phyloP scores from a whole-genome alignment of 1,140 invertebrate species.

The Homarus americanus region DNA sequence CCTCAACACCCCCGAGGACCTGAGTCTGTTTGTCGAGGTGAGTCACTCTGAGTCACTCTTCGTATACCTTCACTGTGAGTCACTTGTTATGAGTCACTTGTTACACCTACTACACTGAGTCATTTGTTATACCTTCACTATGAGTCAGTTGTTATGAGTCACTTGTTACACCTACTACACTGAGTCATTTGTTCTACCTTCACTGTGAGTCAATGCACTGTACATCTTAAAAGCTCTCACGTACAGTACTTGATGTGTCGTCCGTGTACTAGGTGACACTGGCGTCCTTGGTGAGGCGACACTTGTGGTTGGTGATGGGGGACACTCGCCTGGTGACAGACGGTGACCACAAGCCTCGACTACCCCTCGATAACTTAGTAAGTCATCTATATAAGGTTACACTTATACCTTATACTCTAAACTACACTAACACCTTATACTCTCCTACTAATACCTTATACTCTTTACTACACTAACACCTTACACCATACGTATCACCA shows the following conservation, averaged over 20 bases:
- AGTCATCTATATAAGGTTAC: not conserved
- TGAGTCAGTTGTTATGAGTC: not conserved
- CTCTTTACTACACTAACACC: no score
- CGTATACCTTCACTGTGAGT: no score
- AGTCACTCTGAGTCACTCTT: not conserved
- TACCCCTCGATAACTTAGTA: conserved; percentile 7
- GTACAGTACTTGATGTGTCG: not conserved
- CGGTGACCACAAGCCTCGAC: not conserved
- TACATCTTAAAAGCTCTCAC: not conserved
- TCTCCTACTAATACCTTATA: no score
- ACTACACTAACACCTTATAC: no score
- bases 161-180: not conserved
- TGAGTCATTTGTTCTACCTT: not conserved
- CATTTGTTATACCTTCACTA: not conserved
- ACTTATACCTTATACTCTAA: no score
- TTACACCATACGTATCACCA: no score
- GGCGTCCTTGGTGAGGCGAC: not conserved
- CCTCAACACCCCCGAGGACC: not conserved
- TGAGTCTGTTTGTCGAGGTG: not conserved
- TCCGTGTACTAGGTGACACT: not conserved
- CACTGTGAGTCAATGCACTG: not conserved
- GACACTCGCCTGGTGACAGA: not conserved
- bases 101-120: not conserved
- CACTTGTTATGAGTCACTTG: not conserved
- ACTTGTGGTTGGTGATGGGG: not conserved